Percentiles rank a stretch among this genome's conserved stretches.
Conservation (phyloP, 2,888 invertebrate species). For the Boloria selene region DNA sequence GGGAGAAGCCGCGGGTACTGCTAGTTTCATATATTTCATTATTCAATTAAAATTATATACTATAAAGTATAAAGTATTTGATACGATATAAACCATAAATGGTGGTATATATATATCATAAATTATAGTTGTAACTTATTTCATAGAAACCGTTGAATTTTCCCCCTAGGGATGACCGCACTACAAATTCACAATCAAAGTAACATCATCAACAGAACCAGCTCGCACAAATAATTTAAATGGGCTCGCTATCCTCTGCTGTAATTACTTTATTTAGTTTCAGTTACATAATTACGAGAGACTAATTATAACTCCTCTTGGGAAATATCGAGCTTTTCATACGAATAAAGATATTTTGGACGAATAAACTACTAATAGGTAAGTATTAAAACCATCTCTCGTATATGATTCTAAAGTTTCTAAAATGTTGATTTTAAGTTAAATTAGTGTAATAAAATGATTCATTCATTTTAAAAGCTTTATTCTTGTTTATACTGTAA, state of each 20-base stretch:
- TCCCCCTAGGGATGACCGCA: slow-evolving; percentile 31
- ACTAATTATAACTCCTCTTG: slow-evolving; percentile 22
- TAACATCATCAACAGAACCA: slow-evolving; percentile 36
- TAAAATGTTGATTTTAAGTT: background rate
- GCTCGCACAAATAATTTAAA: slow-evolving; percentile 36
- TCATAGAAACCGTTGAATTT: slow-evolving; percentile 22
- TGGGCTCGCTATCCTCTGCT: slow-evolving; percentile 28
- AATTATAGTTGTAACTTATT: slow-evolving; percentile 15
- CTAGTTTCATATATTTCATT: too few relatives aligned
- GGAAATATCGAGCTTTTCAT: slow-evolving; percentile 5
- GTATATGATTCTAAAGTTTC: background rate
- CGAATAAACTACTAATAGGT: background rate
- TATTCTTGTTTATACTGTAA: too few relatives aligned
- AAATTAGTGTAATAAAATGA: background rate
- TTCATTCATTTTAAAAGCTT: too few relatives aligned
- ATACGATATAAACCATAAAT: too few relatives aligned
- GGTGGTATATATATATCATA: too few relatives aligned
- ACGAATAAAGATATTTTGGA: slow-evolving; percentile 5
- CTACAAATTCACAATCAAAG: slow-evolving; percentile 38
- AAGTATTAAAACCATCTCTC: background rate
- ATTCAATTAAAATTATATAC: too few relatives aligned
- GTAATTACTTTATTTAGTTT: slow-evolving; percentile 39
- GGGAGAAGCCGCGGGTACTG: too few relatives aligned
- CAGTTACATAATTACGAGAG: slow-evolving; percentile 28
- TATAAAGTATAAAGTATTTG: too few relatives aligned